phyloP scores from a whole-genome alignment of 2,797 vertebrate species.

The Dallia pectoralis region DNA sequence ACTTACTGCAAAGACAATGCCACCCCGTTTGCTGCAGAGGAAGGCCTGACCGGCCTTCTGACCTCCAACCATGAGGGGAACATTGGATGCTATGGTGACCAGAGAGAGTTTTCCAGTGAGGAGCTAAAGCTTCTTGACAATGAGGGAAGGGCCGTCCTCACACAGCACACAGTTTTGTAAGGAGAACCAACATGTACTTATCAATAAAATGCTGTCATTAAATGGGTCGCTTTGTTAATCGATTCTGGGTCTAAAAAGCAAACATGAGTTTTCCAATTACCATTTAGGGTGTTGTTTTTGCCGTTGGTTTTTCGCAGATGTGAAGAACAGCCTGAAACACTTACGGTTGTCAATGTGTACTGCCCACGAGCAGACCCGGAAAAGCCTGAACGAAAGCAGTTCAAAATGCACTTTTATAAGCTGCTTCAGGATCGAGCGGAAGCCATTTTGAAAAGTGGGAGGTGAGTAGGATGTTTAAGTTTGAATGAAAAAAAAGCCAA shows the following conservation, averaged over 20 bases:
- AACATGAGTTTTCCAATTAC: not conserved
- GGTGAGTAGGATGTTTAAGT: slow-evolving; percentile 62
- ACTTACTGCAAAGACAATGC: slow-evolving; percentile 84
- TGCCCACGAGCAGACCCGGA: slow-evolving; percentile 89
- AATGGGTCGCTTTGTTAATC: not conserved
- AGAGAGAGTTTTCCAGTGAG: slow-evolving; percentile 73
- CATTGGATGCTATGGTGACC: slow-evolving; percentile 80
- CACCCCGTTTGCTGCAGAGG: slow-evolving; percentile 82
- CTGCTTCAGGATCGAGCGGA: slow-evolving; percentile 83
- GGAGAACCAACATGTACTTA: slow-evolving; percentile 8
- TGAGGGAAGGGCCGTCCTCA: slow-evolving; percentile 85
- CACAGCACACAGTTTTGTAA: slow-evolving; percentile 82
- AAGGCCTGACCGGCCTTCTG: slow-evolving; percentile 84
- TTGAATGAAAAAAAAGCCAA: not conserved
- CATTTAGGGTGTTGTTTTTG: not conserved
- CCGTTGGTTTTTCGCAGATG: slow-evolving; percentile 53
- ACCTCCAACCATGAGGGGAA: slow-evolving; percentile 70
- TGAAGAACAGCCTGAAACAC: slow-evolving; percentile 65
- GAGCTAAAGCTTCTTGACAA: slow-evolving; percentile 84
- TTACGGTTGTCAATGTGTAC: slow-evolving; percentile 87
- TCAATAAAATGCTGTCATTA: not conserved
- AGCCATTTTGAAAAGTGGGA: slow-evolving; percentile 75
- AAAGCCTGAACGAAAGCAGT: slow-evolving; percentile 81
- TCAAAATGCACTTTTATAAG: slow-evolving; percentile 85
- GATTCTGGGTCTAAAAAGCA: not conserved